Percentiles rank a stretch among this genome's conserved stretches.
These are phyloP conservation scores for Beris morrisii DNA, from an alignment of 2,888 invertebrate genomes.

Conservation along the genomic window DNA sequence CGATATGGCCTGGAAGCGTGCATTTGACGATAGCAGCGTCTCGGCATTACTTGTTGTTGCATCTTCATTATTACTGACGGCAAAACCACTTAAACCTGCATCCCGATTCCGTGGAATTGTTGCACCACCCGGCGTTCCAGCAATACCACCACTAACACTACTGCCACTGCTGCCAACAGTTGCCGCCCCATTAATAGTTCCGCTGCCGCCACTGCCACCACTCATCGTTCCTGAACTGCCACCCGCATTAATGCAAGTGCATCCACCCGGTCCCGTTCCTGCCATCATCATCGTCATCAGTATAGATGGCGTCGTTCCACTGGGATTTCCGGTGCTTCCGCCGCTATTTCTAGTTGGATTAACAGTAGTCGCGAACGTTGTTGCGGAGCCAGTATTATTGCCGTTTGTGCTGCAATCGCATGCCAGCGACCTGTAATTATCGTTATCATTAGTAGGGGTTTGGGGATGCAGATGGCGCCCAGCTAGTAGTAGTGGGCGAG, in stretches of 20 bases:
- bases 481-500: slow-evolving; percentile 4
- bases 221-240: slow-evolving; percentile 42
- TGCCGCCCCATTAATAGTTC: slow-evolving; percentile 1
- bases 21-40: slow-evolving; percentile 85
- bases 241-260: slow-evolving; percentile 38
- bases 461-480: slow-evolving; percentile 12
- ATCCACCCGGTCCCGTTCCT: slow-evolving; percentile 44
- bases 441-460: slow-evolving; percentile 42
- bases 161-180: slow-evolving; percentile 45
- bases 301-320: slow-evolving; percentile 44
- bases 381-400: slow-evolving; percentile 48
- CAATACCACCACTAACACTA: slow-evolving; percentile 44
- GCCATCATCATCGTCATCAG: slow-evolving; percentile 42
- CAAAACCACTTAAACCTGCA: not conserved
- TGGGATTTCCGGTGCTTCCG: slow-evolving; percentile 45
- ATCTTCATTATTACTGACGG: slow-evolving; percentile 38
- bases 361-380: slow-evolving; percentile 45
- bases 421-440: slow-evolving; percentile 52
- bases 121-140: slow-evolving; percentile 13
- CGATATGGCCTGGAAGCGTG: slow-evolving; percentile 84
- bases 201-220: slow-evolving; percentile 9
- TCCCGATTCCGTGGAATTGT: slow-evolving; percentile 27
- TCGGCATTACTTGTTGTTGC: slow-evolving; percentile 75
- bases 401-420: slow-evolving; percentile 53
- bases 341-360: slow-evolving; percentile 45